A percentile compares a stretch with the other conserved stretches of the same genome.
Evolutionary conservation across 2,888 invertebrate genomes (phyloP).

Genomic region (Scotopteryx bipunctaria): DNA sequence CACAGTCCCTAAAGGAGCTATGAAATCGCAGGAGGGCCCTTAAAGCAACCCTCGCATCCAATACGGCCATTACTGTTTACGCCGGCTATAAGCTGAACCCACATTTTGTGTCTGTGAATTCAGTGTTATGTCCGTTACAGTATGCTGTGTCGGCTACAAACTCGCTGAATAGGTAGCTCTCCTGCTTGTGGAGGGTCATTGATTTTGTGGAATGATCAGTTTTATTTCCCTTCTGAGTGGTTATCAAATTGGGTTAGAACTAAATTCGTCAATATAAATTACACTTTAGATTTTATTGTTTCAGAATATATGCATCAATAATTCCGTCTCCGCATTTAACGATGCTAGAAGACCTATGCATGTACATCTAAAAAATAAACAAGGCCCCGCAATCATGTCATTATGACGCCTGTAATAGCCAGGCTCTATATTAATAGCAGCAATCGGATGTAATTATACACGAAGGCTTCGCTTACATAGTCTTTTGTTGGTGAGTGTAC

Average conservation of each 20-base stretch:
- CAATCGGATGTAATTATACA: conserved; percentile 18
- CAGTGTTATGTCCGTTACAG: conserved; percentile 25
- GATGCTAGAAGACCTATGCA: conserved; percentile 31
- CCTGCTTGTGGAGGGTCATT: conserved; percentile 4
- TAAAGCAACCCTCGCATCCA: conserved; percentile 38
- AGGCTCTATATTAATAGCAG: conserved; percentile 20
- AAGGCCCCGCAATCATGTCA: conserved; percentile 50
- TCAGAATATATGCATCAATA: too few relatives aligned
- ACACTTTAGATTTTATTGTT: too few relatives aligned
- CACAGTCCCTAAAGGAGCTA: conserved; percentile 17
- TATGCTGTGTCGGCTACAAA: conserved; percentile 20
- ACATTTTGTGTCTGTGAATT: conserved; percentile 48
- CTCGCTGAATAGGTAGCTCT: conserved; percentile 6
- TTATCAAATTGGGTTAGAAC: background rate
- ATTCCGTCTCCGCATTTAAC: too few relatives aligned
- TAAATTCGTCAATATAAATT: background rate
- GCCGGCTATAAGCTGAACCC: conserved; percentile 50
- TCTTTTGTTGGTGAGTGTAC: conserved; percentile 16
- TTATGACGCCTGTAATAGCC: conserved; percentile 51
- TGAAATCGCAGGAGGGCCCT: conserved; percentile 21
- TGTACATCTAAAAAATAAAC: conserved; percentile 49
- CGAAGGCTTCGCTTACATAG: conserved; percentile 16
- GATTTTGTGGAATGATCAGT: conserved; percentile 7
- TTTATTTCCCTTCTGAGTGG: conserved; percentile 15
- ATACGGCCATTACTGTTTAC: conserved; percentile 51